phyloP scores from a whole-genome alignment of 2,113 vertebrate genomes.

The Dermatemys mawii region DNA sequence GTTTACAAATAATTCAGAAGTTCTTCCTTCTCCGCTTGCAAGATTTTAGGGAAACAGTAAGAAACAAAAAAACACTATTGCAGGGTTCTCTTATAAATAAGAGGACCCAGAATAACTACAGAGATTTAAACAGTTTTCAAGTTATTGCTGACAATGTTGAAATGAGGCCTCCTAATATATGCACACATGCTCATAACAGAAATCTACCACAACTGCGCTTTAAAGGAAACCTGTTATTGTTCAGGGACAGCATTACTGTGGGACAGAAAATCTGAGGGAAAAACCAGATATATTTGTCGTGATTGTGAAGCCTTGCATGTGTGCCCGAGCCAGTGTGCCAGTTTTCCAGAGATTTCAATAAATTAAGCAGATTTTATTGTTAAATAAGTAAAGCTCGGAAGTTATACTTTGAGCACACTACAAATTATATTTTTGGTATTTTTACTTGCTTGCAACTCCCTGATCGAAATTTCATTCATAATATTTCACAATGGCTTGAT shows the following conservation, averaged over 20 bases:
- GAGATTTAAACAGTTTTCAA: not conserved
- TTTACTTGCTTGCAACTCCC: not conserved
- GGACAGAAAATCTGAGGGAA: not conserved
- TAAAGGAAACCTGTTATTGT: accelerated
- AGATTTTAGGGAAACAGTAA: accelerated
- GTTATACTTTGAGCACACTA: accelerated
- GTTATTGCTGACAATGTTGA: accelerated
- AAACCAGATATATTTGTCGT: too few species aligned
- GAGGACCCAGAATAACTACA: not conserved
- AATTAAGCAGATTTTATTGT: not conserved
- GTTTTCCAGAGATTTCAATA: not conserved
- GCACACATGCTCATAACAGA: accelerated
- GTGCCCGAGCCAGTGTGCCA: not conserved
- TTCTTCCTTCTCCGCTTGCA: not conserved
- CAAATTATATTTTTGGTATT: not conserved
- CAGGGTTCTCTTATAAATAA: accelerated
- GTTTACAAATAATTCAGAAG: accelerated
- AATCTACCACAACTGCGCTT: not conserved
- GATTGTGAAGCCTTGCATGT: too few species aligned
- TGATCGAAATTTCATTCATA: not conserved
- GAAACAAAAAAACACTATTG: accelerated
- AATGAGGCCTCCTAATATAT: not conserved
- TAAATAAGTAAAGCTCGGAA: not conserved
- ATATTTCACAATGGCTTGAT: accelerated
- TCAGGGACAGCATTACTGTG: accelerated